Percentiles rank a stretch among this genome's conserved stretches.
These are phyloP conservation scores for Hydropotes inermis DNA, from an alignment of 2,113 vertebrate genomes.

Conservation along the genomic window DNA sequence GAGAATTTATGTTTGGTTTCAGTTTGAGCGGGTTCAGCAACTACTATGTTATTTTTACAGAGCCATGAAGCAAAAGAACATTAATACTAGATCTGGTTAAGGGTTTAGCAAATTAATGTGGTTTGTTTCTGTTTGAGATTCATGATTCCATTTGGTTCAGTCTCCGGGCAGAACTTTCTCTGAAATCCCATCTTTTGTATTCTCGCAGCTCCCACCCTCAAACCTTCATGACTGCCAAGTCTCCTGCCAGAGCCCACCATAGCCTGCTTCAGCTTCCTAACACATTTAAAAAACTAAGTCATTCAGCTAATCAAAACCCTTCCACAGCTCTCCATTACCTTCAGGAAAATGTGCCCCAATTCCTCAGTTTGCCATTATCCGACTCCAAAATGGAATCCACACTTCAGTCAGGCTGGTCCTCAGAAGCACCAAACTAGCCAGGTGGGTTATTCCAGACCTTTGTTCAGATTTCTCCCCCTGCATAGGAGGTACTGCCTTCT, in stretches of 20 bases:
- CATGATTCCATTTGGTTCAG: neutral
- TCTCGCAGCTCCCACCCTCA: neutral
- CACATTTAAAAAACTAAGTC: neutral
- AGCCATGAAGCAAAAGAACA: neutral
- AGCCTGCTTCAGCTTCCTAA: neutral
- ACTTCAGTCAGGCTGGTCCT: neutral
- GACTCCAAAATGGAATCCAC: neutral
- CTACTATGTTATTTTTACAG: neutral
- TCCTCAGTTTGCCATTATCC: neutral
- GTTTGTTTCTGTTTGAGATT: conserved; percentile 35
- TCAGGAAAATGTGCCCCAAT: neutral
- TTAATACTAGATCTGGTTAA: conserved; percentile 18
- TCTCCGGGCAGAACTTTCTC: neutral
- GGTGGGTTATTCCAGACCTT: neutral
- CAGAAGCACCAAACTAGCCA: neutral
- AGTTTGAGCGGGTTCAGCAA: neutral
- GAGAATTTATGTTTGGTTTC: conserved; percentile 8
- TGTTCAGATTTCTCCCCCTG: neutral
- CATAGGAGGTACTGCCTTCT: neutral
- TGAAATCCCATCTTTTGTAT: conserved; percentile 3
- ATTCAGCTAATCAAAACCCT: conserved; percentile 21
- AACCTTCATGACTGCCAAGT: neutral
- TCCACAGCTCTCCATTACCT: neutral
- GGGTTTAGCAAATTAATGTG: conserved; percentile 23
- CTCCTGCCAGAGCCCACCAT: neutral